A percentile compares a stretch with the other conserved stretches of the same genome.
Conservation (phyloP, 1,140 invertebrate species). For the Brachionus asplanchnoidis region DNA sequence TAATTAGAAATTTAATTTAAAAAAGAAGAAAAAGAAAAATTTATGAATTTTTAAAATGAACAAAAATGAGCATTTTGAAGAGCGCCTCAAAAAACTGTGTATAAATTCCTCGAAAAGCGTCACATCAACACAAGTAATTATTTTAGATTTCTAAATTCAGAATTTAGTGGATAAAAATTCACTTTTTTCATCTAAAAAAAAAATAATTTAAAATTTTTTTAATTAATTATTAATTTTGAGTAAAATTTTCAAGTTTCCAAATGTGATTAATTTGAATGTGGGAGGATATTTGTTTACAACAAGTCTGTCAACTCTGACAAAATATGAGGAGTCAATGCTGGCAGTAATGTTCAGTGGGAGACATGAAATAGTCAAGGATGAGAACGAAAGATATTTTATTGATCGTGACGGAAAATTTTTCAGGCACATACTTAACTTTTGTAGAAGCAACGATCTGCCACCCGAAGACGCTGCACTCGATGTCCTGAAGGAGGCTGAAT, state of each 20-base stretch:
- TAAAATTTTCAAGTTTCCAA: slow-evolving; percentile 5
- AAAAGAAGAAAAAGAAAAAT: background rate
- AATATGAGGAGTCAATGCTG: slow-evolving; percentile 50
- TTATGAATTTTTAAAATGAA: background rate
- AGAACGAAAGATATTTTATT: slow-evolving; percentile 50
- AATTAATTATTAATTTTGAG: background rate
- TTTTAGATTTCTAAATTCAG: background rate
- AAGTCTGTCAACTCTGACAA: slow-evolving; percentile 49
- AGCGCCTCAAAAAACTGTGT: slow-evolving; percentile 6
- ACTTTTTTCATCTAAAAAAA: no score
- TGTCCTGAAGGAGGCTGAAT: slow-evolving; percentile 35
- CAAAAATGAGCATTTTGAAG: background rate
- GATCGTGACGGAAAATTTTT: slow-evolving; percentile 41
- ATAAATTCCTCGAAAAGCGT: background rate
- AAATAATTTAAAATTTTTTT: no score
- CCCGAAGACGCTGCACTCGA: slow-evolving; percentile 30
- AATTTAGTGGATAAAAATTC: no score
- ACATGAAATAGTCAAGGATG: slow-evolving; percentile 51
- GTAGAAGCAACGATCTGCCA: slow-evolving; percentile 31
- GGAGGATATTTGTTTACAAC: slow-evolving; percentile 52
- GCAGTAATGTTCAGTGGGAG: slow-evolving; percentile 54
- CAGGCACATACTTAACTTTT: slow-evolving; percentile 39
- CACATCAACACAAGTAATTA: background rate
- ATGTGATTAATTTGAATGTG: slow-evolving; percentile 49
- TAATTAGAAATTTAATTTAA: background rate